Percentiles rank a stretch among this genome's conserved stretches.
phyloP scores from a whole-genome alignment of 2,113 vertebrate genomes.

The pig (Sus scrofa) region T2T-Sscrofa CM000818.6:69789501-69790000 shows the following conservation, averaged over 20 bases:
- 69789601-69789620: not conserved
- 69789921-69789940: not conserved
- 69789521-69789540: constrained; percentile 47
- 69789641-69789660: not conserved
- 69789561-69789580: not conserved
- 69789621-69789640: not conserved
- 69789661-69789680: constrained; percentile 13
- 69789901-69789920: constrained; percentile 14
- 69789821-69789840: not conserved
- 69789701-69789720: not conserved
- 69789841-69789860: not conserved
- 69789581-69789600: constrained; percentile 7
- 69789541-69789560: not conserved
- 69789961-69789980: too few relatives aligned
- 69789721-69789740: constrained; percentile 41
- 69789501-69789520: constrained; percentile 46
- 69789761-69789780: constrained; percentile 30
- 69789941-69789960: too few relatives aligned
- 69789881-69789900: not conserved
- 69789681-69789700: constrained; percentile 44
- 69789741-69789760: not conserved
- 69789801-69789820: not conserved
- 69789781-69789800: constrained; percentile 6
- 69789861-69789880: not conserved
- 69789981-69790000: too few relatives aligned